Evolutionary conservation across 2,797 vertebrate genomes (phyloP).

Genomic region (Megalops cyprinoides): DNA sequence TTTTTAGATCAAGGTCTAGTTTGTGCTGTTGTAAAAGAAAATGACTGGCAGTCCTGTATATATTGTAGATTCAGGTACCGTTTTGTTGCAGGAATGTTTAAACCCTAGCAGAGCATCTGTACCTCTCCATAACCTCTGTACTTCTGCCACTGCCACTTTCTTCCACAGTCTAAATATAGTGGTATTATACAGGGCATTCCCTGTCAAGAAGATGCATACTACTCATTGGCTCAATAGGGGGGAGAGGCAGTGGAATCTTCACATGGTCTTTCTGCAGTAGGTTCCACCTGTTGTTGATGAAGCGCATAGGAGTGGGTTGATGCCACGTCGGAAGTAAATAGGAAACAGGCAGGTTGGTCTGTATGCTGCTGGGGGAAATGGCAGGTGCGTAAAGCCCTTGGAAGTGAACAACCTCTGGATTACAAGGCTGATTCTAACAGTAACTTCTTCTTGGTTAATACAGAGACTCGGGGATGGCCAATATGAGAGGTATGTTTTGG

Average conservation of each 20-base stretch:
- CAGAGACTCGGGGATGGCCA: neutral
- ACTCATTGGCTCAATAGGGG: neutral
- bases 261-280: neutral
- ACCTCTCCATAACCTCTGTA: neutral
- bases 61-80: neutral
- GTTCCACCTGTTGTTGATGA: conserved; percentile 7
- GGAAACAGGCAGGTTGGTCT: conserved; percentile 3
- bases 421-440: neutral
- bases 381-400: neutral
- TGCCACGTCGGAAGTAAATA: neutral
- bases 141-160: neutral
- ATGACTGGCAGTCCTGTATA: neutral
- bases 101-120: neutral
- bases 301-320: neutral
- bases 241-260: conserved; percentile 1
- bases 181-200: neutral
- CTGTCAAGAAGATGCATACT: neutral
- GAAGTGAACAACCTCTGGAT: neutral
- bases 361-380: neutral
- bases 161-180: neutral
- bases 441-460: neutral
- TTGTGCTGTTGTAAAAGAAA: neutral
- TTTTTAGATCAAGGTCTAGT: neutral
- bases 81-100: neutral
- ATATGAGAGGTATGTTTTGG: neutral